Base-by-base conservation (phyloP, 2,113 vertebrate genomes). In the Rhea pennata region DNA sequence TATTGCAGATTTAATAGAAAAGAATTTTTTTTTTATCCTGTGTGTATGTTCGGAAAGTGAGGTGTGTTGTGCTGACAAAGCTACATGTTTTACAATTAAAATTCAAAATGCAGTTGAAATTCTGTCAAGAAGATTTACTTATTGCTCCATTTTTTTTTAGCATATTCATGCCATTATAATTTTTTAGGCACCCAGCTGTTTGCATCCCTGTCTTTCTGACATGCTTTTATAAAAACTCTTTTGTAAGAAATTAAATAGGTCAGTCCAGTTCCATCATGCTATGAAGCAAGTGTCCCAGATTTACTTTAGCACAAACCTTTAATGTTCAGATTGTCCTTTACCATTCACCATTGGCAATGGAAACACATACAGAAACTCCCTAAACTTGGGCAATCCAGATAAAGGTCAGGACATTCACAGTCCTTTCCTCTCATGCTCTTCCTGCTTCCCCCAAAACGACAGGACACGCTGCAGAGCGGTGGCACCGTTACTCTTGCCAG, bases 191-290 rank as follows among this genome's bases (percentile, higher is more conserved):
- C 53, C 61, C 56, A 87, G 78, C 78, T 95, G 82, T 93, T 93
- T 93, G 67, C 85, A 61, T 62, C 36, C n/a, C 44, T 79, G 40
- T 70, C 40, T 74, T 24, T 76, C 64, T 95, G 75, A 70, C 66
- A n/a, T 78, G 66, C 80, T 96, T 84, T 95, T 75, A 27, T 69
- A 92, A 95, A 58, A 59, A 54, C 62, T 87, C 51, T 79, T 93
- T 54, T 92, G 48, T 82, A 79, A 82, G 65, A 87, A 93, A 61
- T 90, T 50, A 95, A 81, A 70, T 95, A 96, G 93, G 80, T 95
- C 90, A 88, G 51, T 88, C 79, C 87, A 66, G 88, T 95, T 96
- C 61, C 83, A 93, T 86, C 36, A 14, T 75, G 69, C 70, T 72
- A 17, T 87, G 84, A 81, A 70, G 93, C 83, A 81, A 88, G 73